These are phyloP conservation scores for Pseudonaja textilis DNA, from an alignment of 2,113 vertebrate species.

Conservation along the genomic window DNA sequence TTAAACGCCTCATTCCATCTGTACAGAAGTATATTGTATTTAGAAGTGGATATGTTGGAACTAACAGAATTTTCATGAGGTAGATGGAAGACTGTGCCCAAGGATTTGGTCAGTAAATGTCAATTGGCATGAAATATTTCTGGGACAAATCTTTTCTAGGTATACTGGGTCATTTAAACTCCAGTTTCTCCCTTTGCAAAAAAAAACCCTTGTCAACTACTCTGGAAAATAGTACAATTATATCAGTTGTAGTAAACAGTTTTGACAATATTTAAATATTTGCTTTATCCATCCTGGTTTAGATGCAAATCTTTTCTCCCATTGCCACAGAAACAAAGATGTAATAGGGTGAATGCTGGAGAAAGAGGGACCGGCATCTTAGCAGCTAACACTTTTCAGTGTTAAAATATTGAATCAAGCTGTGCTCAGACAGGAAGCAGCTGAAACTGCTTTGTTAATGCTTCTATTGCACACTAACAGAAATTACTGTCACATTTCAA, in stretches of 20 bases:
- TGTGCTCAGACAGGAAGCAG: background rate
- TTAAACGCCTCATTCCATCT: background rate
- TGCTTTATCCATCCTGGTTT: slow-evolving; percentile 8
- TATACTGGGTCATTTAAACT: background rate
- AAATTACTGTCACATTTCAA: background rate
- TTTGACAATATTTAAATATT: slow-evolving; percentile 5
- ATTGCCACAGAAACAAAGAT: slow-evolving; percentile 29
- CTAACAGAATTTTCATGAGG: background rate
- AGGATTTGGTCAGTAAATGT: background rate
- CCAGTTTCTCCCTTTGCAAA: background rate
- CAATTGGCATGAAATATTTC: background rate
- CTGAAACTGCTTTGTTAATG: background rate
- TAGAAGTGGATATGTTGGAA: background rate
- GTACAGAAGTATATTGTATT: background rate
- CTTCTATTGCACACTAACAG: background rate
- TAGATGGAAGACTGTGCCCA: background rate
- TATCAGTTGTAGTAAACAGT: background rate
- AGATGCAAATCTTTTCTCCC: slow-evolving; percentile 26
- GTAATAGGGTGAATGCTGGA: background rate
- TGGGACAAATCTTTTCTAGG: background rate
- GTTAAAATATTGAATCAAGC: background rate
- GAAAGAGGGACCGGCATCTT: slow-evolving; percentile 4
- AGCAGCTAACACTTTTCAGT: slow-evolving; percentile 2
- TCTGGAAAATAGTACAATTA: background rate
- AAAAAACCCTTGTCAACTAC: background rate